These are phyloP conservation scores for Perognathus longimembris DNA, from an alignment of 2,113 vertebrate species.

Conservation along the genomic window DNA sequence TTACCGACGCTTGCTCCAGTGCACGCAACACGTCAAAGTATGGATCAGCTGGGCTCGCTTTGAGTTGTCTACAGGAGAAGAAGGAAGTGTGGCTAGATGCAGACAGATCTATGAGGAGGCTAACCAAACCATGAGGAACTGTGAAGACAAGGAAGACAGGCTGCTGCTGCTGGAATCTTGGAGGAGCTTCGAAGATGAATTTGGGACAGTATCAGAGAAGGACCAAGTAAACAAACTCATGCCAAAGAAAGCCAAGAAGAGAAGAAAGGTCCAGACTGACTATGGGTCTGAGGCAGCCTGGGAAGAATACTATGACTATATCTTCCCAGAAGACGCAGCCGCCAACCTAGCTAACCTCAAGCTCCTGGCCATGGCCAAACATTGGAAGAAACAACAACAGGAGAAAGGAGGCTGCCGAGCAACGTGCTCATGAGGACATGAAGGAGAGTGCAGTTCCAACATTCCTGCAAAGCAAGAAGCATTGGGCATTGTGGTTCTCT, in stretches of 20 bases:
- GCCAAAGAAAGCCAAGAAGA: constrained; percentile 99
- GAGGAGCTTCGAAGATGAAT: constrained; percentile 93
- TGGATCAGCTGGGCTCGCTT: constrained; percentile 99
- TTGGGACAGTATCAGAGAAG: constrained; percentile 87
- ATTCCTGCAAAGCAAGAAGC: no score
- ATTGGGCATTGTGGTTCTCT: no score
- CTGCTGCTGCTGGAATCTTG: constrained; percentile 98
- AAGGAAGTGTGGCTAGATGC: constrained; percentile 89
- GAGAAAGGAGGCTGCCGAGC: no score
- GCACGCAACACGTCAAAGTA: constrained; percentile 98
- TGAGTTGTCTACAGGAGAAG: constrained; percentile 91
- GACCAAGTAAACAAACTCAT: constrained; percentile 95
- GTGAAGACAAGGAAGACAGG: constrained; percentile 97
- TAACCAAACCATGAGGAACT: constrained; percentile 86
- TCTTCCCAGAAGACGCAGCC: constrained; percentile 96
- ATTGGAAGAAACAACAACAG: constrained; percentile 94
- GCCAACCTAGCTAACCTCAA: constrained; percentile 99
- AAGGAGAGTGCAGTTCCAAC: no score
- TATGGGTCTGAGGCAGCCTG: constrained; percentile 98
- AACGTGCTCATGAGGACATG: no score
- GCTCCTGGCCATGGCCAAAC: constrained; percentile 94
- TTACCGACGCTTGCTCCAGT: constrained; percentile 94
- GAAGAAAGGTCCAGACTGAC: constrained; percentile 96
- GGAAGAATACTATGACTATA: constrained; percentile 99
- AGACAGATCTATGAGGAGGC: constrained; percentile 93